Percentiles rank a stretch among this genome's conserved stretches.
phyloP scores from a whole-genome alignment of 2,797 vertebrate genomes.

The Urosaurus nigricauda region DNA sequence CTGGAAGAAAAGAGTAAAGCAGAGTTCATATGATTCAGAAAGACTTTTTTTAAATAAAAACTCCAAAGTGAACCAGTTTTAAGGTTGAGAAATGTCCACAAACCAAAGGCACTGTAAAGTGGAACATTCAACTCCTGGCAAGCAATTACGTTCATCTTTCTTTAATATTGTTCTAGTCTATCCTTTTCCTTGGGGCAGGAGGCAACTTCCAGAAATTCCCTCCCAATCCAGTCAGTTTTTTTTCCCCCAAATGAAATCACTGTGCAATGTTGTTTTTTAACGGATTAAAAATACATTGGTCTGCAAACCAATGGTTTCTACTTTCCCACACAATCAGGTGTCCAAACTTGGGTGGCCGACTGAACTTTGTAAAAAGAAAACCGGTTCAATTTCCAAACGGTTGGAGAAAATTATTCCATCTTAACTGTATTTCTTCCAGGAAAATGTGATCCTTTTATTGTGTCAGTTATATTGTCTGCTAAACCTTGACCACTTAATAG shows the following conservation, averaged over 20 bases:
- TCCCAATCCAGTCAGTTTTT: not conserved
- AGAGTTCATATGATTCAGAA: slow-evolving; percentile 38
- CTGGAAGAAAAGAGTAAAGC: slow-evolving; percentile 35
- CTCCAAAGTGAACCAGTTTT: not conserved
- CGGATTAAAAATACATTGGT: slow-evolving; percentile 19
- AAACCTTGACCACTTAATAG: not conserved
- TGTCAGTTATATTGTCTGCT: not conserved
- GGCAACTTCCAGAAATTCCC: slow-evolving; percentile 55
- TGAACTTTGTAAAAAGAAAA: not conserved
- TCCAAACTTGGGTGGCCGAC: not conserved
- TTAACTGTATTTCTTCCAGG: not conserved
- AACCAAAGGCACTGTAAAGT: slow-evolving; percentile 44
- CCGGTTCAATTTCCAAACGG: slow-evolving; percentile 14
- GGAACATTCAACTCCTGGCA: slow-evolving; percentile 49
- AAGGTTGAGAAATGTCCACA: slow-evolving; percentile 2
- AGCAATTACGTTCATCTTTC: slow-evolving; percentile 46
- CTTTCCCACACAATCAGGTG: slow-evolving; percentile 35
- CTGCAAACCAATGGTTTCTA: slow-evolving; percentile 12
- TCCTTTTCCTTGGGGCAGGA: slow-evolving; percentile 69
- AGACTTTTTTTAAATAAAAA: slow-evolving; percentile 11
- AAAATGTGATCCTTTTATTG: slow-evolving; percentile 22
- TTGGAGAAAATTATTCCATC: slow-evolving; percentile 16
- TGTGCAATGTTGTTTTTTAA: not conserved
- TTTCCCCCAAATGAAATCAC: not conserved
- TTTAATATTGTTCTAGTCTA: slow-evolving; percentile 52